A percentile compares a stretch with the other conserved stretches of the same genome.
Evolutionary conservation across 2,888 invertebrate genomes (phyloP).

Genomic region (Laspeyria flexula): DNA sequence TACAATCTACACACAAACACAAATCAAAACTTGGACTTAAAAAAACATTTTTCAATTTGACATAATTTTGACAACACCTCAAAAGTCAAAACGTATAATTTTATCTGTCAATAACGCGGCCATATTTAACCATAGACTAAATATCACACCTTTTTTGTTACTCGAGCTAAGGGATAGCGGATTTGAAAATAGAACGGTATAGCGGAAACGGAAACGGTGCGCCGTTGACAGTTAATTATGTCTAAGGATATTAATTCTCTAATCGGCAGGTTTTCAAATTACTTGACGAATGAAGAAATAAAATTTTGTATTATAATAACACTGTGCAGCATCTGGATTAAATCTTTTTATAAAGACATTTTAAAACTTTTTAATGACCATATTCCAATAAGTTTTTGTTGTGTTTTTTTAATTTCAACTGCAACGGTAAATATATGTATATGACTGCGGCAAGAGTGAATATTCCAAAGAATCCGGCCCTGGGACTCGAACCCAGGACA

Average conservation of each 20-base stretch:
- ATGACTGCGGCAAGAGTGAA: too few relatives aligned
- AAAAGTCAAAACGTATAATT: slow-evolving; percentile 12
- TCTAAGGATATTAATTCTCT: slow-evolving; percentile 75
- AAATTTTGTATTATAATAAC: background rate
- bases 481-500: too few relatives aligned
- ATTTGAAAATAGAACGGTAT: slow-evolving; percentile 81
- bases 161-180: slow-evolving; percentile 47
- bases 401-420: too few relatives aligned
- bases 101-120: slow-evolving; percentile 18
- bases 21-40: slow-evolving; percentile 5
- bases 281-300: background rate
- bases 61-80: background rate
- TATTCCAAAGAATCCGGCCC: too few relatives aligned
- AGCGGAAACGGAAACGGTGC: slow-evolving; percentile 81
- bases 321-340: too few relatives aligned
- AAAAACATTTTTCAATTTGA: background rate
- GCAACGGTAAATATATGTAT: too few relatives aligned
- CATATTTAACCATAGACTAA: slow-evolving; percentile 15
- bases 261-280: slow-evolving; percentile 72
- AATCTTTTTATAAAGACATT: too few relatives aligned
- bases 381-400: too few relatives aligned
- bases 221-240: slow-evolving; percentile 84
- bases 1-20: background rate
- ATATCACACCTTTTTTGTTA: slow-evolving; percentile 26
- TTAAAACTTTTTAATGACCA: too few relatives aligned